Percentiles rank a stretch among this genome's conserved stretches.
Conservation (phyloP, 2,113 vertebrate species). For the Epinephelus cyanopodus region DNA sequence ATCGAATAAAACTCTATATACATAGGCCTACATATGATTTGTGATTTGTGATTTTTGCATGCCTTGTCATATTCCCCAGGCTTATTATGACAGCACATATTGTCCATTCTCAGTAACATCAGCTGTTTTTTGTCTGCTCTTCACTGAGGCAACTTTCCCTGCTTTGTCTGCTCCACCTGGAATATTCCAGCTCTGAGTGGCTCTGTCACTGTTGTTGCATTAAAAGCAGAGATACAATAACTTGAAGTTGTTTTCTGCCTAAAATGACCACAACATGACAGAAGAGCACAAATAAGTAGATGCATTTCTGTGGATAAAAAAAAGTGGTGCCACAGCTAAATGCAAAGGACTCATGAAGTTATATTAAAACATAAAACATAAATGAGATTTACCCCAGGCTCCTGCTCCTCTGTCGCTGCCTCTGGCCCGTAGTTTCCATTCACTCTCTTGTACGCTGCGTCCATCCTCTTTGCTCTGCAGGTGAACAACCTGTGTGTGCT, state of each 20-base stretch:
- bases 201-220: neutral
- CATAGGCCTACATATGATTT: neutral
- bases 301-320: neutral
- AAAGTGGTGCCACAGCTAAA: neutral
- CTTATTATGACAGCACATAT: neutral
- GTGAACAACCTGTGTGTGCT: conserved; percentile 26
- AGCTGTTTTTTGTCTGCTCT: conserved; percentile 36
- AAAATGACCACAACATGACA: neutral
- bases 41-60: neutral
- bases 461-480: conserved; percentile 74
- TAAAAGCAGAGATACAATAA: neutral
- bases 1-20: neutral
- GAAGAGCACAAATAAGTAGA: neutral
- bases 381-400: conserved; percentile 59
- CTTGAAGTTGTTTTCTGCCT: neutral
- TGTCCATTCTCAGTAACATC: conserved; percentile 15
- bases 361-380: neutral
- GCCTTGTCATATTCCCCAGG: neutral
- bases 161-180: conserved; percentile 42
- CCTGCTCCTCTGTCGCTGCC: conserved; percentile 8
- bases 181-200: conserved; percentile 42
- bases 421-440: conserved; percentile 65
- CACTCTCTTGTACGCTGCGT: conserved; percentile 70
- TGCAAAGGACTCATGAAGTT: neutral
- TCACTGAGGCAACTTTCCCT: neutral